Evolutionary conservation across 35 echinoderm and acorn worm species (phyloP).

Genomic region (Chiridota heheva): DNA sequence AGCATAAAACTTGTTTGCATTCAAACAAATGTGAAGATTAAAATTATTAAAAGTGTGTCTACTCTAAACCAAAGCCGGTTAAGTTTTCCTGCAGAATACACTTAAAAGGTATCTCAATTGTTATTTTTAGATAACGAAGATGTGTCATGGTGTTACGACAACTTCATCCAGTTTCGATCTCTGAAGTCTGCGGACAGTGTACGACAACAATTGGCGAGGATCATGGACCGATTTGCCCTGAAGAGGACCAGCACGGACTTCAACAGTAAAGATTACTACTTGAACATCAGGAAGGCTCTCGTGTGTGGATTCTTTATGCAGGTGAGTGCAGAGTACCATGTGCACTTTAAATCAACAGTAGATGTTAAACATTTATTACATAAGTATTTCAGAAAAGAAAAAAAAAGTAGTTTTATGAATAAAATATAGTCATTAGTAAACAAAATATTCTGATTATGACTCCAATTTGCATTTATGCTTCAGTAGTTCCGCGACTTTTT

Average conservation of each 20-base stretch:
- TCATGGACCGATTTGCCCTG: constrained; percentile 96
- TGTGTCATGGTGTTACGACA: constrained; percentile 95
- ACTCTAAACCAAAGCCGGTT: too few species aligned
- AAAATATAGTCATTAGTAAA: too few species aligned
- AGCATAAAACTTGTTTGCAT: too few species aligned
- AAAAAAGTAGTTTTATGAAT: not conserved
- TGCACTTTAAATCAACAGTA: too few species aligned
- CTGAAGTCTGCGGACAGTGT: constrained; percentile 98
- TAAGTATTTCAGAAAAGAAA: not conserved
- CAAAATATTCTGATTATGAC: too few species aligned
- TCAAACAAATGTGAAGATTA: too few species aligned
- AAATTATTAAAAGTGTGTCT: too few species aligned
- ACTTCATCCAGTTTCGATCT: constrained; percentile 96
- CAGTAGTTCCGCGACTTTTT: too few species aligned
- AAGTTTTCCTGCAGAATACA: too few species aligned
- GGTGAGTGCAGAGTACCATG: constrained; percentile 45
- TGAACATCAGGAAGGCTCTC: constrained; percentile 95
- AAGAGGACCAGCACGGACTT: constrained; percentile 95
- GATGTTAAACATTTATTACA: not conserved
- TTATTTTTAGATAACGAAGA: constrained; percentile 98
- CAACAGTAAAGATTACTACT: constrained; percentile 98
- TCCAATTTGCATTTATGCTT: too few species aligned
- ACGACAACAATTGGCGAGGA: constrained; percentile 84
- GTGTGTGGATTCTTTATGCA: constrained; percentile 99
- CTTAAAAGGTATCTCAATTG: too few species aligned